Conservation (phyloP, 2,888 invertebrate species). For the Drymonia ruficornis region DNA sequence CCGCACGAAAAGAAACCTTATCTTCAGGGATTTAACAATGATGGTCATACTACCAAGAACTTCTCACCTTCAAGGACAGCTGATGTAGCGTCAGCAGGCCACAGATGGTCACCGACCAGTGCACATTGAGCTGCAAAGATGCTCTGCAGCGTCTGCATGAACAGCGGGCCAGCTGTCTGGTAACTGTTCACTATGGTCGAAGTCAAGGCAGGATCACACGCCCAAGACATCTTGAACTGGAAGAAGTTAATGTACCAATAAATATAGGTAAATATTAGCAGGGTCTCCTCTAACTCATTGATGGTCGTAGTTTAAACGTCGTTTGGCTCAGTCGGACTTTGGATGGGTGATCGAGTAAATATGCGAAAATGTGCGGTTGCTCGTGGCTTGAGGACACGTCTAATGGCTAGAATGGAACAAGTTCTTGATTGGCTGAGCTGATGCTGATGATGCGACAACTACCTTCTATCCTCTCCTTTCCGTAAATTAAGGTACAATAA, state of each 20-base stretch:
- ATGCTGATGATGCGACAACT: not conserved
- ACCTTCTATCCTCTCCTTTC: not conserved
- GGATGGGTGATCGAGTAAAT: too few species aligned
- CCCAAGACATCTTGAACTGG: slow-evolving; percentile 59
- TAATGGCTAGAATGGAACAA: too few species aligned
- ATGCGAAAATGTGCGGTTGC: too few species aligned
- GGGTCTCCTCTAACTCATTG: too few species aligned
- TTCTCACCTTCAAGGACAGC: slow-evolving; percentile 58
- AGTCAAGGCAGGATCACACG: slow-evolving; percentile 62
- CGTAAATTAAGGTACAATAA: not conserved
- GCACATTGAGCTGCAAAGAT: slow-evolving; percentile 86
- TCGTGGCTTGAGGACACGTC: too few species aligned
- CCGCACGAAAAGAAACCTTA: too few species aligned
- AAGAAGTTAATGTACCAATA: not conserved
- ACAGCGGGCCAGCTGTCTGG: slow-evolving; percentile 74
- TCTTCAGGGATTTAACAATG: too few species aligned
- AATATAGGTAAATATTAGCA: too few species aligned
- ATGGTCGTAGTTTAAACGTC: too few species aligned
- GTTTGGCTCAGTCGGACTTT: too few species aligned
- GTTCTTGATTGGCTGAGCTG: not conserved
- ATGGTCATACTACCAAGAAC: too few species aligned
- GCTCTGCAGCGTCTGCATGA: slow-evolving; percentile 84
- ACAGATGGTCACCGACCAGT: slow-evolving; percentile 78
- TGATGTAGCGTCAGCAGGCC: slow-evolving; percentile 82
- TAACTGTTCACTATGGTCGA: slow-evolving; percentile 58